Base-by-base conservation (phyloP, 2,113 vertebrate species). In the Xiphophorus couchianus region DNA sequence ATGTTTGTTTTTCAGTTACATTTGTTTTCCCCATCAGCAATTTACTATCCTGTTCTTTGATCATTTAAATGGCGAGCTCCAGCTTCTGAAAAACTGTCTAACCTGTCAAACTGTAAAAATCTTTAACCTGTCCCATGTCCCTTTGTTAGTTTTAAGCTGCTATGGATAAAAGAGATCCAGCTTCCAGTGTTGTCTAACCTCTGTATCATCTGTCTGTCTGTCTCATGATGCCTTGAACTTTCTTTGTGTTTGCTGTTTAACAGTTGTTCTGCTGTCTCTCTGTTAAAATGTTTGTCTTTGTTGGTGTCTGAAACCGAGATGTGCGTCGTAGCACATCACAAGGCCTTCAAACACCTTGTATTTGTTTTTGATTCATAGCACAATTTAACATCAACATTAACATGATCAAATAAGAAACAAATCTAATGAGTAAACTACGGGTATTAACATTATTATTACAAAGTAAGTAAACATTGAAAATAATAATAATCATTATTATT, bases 231-330 rank as follows among this genome's bases (percentile, higher is more conserved):
- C 83, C 64, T 83, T 75, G 62, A 77, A 58, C n/a, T 81, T 83
- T 87, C 64, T 76, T 37, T 82, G 72, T 90, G 61, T 81, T 83
- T 90, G 78, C 82, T 77, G 70, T 90, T 84, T 76, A 73, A 86
- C 74, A 83, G 65, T 48, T 86, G 71, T 74, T 66, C 69, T 73
- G 4, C 66, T 71, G 5, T 74, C 75, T 71, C 33, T 81, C n/a
- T 81, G 30, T 74, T 3, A 71, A 19, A 86, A 31, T 92, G 58
- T 90, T 79, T 83, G 80, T 91, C 86, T 86, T 5, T 86, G 61
- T 89, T 66, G 89, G 76, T 90, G 86, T 93, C 76, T 88, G 81
- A 88, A 89, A 88, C 83, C 88, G 82, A 78, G 81, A 89, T 87
- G 86, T 88, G 77, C 65, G 54, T 71, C 65, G 25, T 19, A 64